A percentile compares a stretch with the other conserved stretches of the same genome.
phyloP scores from a whole-genome alignment of 1,140 invertebrate species.

The Carcinoscorpius rotundicauda region DNA sequence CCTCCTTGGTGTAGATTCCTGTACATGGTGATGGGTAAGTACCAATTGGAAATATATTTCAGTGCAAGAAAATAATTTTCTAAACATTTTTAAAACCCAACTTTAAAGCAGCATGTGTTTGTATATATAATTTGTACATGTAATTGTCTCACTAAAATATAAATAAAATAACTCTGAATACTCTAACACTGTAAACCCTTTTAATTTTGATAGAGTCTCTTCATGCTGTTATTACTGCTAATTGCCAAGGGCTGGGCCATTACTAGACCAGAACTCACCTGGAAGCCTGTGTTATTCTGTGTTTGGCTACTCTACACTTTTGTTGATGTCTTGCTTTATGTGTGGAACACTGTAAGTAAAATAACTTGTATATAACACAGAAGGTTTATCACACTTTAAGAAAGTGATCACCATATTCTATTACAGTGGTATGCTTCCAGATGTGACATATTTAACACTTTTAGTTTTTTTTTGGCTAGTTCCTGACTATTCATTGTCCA shows the following conservation, averaged over 20 bases:
- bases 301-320: constrained; percentile 85
- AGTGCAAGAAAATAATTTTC: no score
- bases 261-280: constrained; percentile 70
- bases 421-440: no score
- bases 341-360: constrained; percentile 81
- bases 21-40: no score
- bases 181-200: not conserved
- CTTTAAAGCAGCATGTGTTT: not conserved
- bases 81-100: not conserved
- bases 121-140: no score
- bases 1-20: no score
- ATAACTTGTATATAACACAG: constrained; percentile 1
- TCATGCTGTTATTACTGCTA: constrained; percentile 85
- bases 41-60: no score
- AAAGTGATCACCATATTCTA: no score
- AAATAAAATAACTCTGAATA: not conserved
- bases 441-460: no score
- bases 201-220: constrained; percentile 57
- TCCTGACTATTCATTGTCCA: no score
- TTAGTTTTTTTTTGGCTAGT: no score
- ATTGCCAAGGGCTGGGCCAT: constrained; percentile 96
- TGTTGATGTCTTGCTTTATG: constrained; percentile 80
- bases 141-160: no score
- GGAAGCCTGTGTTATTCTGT: constrained; percentile 71
- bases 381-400: not conserved